Conservation (phyloP, 2,888 invertebrate species). For the Drymonia ruficornis region DNA sequence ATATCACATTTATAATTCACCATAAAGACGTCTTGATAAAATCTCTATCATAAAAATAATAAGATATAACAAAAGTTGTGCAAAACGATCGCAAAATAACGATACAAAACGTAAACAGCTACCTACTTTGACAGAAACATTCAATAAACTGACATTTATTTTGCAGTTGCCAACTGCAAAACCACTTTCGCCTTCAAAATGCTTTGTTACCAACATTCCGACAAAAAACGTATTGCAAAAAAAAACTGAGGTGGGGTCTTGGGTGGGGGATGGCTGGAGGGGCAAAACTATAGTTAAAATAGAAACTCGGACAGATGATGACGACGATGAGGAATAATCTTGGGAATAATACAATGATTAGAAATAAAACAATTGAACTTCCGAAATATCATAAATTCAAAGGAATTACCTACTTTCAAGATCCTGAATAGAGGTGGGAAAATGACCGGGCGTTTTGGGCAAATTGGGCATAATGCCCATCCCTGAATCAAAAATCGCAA, state of each 20-base stretch:
- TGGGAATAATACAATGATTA: no score
- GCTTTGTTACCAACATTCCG: constrained; percentile 35
- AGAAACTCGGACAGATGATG: no score
- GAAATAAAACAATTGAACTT: no score
- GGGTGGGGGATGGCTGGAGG: background rate
- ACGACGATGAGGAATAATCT: no score
- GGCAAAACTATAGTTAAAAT: no score
- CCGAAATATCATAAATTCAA: no score
- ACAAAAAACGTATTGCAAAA: constrained; percentile 12
- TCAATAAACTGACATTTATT: constrained; percentile 65
- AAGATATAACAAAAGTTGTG: constrained; percentile 77
- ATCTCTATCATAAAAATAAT: constrained; percentile 77
- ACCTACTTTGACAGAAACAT: constrained; percentile 81
- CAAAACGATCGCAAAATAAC: constrained; percentile 82
- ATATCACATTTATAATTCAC: constrained; percentile 68
- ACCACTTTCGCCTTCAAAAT: constrained; percentile 66
- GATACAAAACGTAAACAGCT: constrained; percentile 84
- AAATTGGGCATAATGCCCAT: no score
- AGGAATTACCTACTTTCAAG: no score
- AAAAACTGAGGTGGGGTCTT: background rate
- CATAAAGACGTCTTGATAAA: constrained; percentile 64
- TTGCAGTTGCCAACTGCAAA: constrained; percentile 67
- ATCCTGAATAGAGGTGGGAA: no score
- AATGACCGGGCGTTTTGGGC: no score
- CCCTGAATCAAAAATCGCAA: no score